Conservation (phyloP, 2,113 vertebrate species). For the Petrocephalus zakoni region DNA sequence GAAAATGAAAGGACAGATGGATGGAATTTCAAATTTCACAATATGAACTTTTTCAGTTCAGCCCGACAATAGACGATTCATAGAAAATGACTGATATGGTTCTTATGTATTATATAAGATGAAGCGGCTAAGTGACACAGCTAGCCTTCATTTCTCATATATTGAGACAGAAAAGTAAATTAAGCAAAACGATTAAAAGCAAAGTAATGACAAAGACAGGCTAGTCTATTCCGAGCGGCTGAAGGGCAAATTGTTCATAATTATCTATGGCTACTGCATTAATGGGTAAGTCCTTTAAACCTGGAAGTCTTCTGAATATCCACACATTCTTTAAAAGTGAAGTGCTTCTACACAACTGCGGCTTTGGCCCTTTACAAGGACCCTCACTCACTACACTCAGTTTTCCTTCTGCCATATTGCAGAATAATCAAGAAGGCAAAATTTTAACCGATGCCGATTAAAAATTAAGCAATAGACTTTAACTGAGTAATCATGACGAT, state of each 20-base stretch:
- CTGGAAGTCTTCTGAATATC: not conserved
- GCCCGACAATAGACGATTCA: too few species aligned
- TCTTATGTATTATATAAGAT: not conserved
- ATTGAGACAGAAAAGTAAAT: not conserved
- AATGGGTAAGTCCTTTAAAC: not conserved
- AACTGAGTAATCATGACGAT: not conserved
- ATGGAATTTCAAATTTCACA: not conserved
- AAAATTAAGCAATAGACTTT: not conserved
- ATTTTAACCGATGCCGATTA: not conserved
- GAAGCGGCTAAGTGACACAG: not conserved
- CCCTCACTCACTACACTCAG: not conserved
- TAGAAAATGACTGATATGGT: too few species aligned
- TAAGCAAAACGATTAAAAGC: not conserved
- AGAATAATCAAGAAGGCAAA: not conserved
- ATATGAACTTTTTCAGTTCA: too few species aligned
- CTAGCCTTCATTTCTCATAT: not conserved
- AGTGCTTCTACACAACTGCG: not conserved
- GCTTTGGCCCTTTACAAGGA: not conserved
- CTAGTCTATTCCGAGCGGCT: not conserved
- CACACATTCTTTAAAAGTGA: not conserved
- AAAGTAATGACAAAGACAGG: not conserved
- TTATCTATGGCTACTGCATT: not conserved
- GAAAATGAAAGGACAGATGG: not conserved
- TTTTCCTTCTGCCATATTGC: not conserved
- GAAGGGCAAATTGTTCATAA: not conserved